Base-by-base conservation (phyloP, 2,797 vertebrate genomes). In the Phoxinus dragarum region DNA sequence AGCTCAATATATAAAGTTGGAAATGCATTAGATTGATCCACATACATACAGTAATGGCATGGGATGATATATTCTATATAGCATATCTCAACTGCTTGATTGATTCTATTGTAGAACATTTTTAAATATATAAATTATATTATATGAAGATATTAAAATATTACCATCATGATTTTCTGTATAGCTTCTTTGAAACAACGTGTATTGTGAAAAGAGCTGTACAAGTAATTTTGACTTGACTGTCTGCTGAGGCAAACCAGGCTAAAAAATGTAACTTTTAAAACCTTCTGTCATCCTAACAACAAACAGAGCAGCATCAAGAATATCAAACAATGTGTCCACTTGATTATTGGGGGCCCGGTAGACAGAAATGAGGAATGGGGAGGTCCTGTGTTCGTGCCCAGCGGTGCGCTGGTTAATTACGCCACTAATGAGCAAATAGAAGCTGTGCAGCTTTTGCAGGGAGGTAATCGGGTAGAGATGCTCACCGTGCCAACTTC, bases 391-490 rank as follows among this genome's bases (percentile, higher is more conserved):
- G 67, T 3, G 44, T 31, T 34, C 40, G 2, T 54, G 54, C 42
- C 68, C 42, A 52, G 76, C n/a, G 11, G 80, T 52, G 23, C 16
- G n/a, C 59, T 84, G 80, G 74, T 72, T 87, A 87, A 88, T 87
- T 77, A 66, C 3, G 40, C 76, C 80, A 84, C 56, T 89, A 86
- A 87, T 87, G 80, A 81, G 76, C 84, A 40, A 72, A 79, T 38
- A 78, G 68, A 85, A 86, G 76, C 71, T 85, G 88, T 75, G 80
- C 69, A 44, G 82, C 49, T 78, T 68, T 87, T 59, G 64, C 80
- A 80, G 71, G 42, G 73, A 34, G 64, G 61, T 69, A 85, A 87
- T 56, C 47, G 19, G 61, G 61, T 81, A 80, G 80, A 40, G 34
- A 79, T 84, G 77, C 75, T 47, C 80, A 56, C 52, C 40, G 56